Conservation (phyloP, 2,797 vertebrate genomes). For the Enteromius afrohamiltoni region DNA sequence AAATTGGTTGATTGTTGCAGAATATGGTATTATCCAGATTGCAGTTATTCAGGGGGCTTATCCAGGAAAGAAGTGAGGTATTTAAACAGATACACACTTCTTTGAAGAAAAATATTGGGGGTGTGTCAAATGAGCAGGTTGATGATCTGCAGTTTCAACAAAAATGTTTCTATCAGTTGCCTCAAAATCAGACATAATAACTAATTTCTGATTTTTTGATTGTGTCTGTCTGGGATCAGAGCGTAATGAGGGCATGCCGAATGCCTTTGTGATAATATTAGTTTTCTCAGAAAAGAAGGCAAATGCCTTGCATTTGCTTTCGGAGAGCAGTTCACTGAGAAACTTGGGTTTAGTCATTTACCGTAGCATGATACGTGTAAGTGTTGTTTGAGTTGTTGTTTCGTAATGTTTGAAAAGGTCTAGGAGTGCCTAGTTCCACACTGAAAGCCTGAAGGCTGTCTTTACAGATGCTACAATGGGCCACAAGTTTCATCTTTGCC, state of each 20-base stretch:
- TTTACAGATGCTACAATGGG: background rate
- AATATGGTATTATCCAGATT: too few species aligned
- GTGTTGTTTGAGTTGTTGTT: background rate
- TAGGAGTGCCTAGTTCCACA: background rate
- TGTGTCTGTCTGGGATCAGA: background rate
- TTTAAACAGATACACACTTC: too few species aligned
- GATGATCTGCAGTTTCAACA: background rate
- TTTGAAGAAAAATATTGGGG: too few species aligned
- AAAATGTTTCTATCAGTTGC: background rate
- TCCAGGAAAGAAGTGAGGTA: too few species aligned
- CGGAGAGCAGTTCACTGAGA: too few species aligned
- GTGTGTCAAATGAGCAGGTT: background rate
- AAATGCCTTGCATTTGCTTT: too few species aligned
- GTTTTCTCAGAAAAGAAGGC: too few species aligned
- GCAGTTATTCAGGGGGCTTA: too few species aligned
- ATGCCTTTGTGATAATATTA: background rate
- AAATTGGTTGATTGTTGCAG: too few species aligned
- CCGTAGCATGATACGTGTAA: background rate
- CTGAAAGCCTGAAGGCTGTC: background rate
- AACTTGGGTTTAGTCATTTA: background rate
- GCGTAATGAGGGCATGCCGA: background rate
- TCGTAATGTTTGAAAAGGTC: background rate
- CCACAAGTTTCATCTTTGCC: background rate
- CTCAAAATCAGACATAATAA: background rate
- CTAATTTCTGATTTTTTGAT: background rate